Base-by-base conservation (phyloP, 2,797 vertebrate genomes). In the Lepidocolaptes lacrymiger region DNA sequence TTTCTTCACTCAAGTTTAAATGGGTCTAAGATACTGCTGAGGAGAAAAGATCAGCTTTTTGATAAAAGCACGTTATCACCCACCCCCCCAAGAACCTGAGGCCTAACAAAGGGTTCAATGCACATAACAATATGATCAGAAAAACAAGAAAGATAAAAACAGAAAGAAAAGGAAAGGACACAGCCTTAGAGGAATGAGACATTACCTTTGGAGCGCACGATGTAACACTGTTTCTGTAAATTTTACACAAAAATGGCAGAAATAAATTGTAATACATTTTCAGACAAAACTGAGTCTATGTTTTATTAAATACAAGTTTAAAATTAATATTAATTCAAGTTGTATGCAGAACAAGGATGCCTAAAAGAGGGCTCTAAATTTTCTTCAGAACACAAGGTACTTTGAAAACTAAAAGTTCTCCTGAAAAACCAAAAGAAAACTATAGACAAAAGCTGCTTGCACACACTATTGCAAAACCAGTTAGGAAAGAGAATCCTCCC, bases 201-300 rank as follows among this genome's bases (percentile, higher is more conserved):
- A 98, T 99, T 99, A 99, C 99, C 99, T 99, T 99, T 98, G 99
- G 98, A 98, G 98, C 98, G 99, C 99, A 99, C 98, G 99, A 98
- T 99, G 99, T 98, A 99, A 99, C 99, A 98, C 98, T 99, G 99
- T 99, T 99, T 99, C 99, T 99, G 99, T 98, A 99, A 99, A 99
- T 99, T 99, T 99, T 99, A 99, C 99, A 99, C 99, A 99, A 99
- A 99, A 99, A 99, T 97, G 99, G 99, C 99, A 99, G 99, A 99
- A 99, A 99, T 99, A 99, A 99, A 99, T 99, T 99, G 99, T 99
- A 99, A 99, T 98, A 99, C 98, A 99, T 98, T 99, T 99, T 98
- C 99, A 98, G 98, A 98, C 98, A 98, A 99, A 98, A 98, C 97
- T 97, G 98, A 99, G 98, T 99, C 98, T 98, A 99, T 96, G 98